Base-by-base conservation (phyloP, 1,140 invertebrate genomes). In the Helicorthomorpha holstii region DNA sequence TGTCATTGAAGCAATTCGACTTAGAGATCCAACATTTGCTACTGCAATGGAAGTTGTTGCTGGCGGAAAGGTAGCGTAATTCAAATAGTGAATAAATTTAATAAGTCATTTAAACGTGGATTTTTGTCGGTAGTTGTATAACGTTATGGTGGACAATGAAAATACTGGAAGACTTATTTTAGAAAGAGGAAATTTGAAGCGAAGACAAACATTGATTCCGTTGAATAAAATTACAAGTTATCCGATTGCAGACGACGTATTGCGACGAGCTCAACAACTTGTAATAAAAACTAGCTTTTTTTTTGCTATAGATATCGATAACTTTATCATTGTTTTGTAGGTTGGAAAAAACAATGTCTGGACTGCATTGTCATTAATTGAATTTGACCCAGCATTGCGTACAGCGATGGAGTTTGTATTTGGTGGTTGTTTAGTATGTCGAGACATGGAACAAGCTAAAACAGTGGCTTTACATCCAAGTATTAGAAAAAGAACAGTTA, bases 111-210 rank as follows among this genome's bases (percentile, higher is more conserved):
- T 34, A 7, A 34, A 34, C 29, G 16, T 16, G 29, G 12, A 19
- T 51, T 51, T 3, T 46, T 52, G 14, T 49, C 26, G 3, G 10
- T 64, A 90, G 84, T 64, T 96, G 14, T 94, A 82, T 64, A 90
- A 93, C 70, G 79, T 94, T 29, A 81, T 96, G 43, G 88, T 94
- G 10, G 87, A 95, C 62, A 82, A 78, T 41, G 88, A 94, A 63
- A 69, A 73, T 44, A 90, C 84, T 0, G 82, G 82, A 53, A 92
- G 91, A 66, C 74, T 81, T 59, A 68, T 98, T 44, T 71, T 98
- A 41, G 74, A 91, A 66, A 75, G 75, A 50, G 91, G 91, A 3
- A 74, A 85, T 56, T 69, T 97, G 34, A 78, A 80, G 62, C 69
- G 76, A 46, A 74, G 90, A 48, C 79, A 80, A 23, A 96, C 90